Conservation (phyloP, 2,888 invertebrate species). For the Cryptops parisi region DNA sequence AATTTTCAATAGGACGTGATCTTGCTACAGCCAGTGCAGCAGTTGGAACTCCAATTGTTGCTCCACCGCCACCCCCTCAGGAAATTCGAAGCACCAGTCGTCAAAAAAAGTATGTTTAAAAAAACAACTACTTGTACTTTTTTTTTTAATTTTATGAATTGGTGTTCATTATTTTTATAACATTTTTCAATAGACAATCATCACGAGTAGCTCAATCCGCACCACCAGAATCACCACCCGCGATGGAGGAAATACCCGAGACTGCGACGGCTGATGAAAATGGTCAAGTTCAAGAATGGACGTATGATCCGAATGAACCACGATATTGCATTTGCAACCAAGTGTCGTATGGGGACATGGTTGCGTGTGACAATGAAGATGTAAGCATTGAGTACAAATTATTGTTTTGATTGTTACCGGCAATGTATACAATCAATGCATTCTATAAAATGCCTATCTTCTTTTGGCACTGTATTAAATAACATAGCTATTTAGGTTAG, state of each 20-base stretch:
- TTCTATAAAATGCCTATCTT: background rate
- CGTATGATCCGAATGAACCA: slow-evolving; percentile 91
- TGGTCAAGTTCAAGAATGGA: slow-evolving; percentile 50
- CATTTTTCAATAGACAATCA: slow-evolving; percentile 2
- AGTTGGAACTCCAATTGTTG: slow-evolving; percentile 28
- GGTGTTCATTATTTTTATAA: slow-evolving; percentile 1
- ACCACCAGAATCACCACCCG: slow-evolving; percentile 20
- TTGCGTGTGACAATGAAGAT: slow-evolving; percentile 95
- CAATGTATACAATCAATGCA: background rate
- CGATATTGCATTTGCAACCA: slow-evolving; percentile 93
- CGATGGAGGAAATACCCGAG: slow-evolving; percentile 10
- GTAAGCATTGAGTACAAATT: slow-evolving; percentile 40
- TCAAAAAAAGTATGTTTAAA: slow-evolving; percentile 6
- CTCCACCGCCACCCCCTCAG: slow-evolving; percentile 20
- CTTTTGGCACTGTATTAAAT: too few relatives aligned
- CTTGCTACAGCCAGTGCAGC: slow-evolving; percentile 51
- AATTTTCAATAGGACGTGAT: slow-evolving; percentile 54
- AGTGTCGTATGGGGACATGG: slow-evolving; percentile 97
- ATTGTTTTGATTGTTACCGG: slow-evolving; percentile 5
- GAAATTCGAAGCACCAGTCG: slow-evolving; percentile 5
- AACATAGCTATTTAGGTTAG: too few relatives aligned
- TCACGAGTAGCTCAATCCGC: background rate
- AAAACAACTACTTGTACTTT: background rate
- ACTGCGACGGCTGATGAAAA: slow-evolving; percentile 24
- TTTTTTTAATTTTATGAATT: background rate